phyloP scores from a whole-genome alignment of 2,888 invertebrate genomes.

The Lysandra coridon region DNA sequence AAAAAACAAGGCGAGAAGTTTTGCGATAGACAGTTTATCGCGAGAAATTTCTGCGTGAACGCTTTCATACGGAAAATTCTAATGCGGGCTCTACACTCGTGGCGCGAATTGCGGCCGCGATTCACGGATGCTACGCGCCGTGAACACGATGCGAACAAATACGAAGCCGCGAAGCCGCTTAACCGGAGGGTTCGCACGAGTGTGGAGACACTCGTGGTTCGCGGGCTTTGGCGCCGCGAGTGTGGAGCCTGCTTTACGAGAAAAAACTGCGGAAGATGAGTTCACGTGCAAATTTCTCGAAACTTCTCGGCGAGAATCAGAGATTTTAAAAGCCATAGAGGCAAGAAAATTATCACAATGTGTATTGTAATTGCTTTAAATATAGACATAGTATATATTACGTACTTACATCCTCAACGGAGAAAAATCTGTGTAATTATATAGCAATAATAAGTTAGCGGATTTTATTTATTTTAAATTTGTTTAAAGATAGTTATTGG shows the following conservation, averaged over 20 bases:
- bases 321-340: neutral
- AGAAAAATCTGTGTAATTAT: slow-evolving; percentile 35
- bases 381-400: slow-evolving; percentile 3
- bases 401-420: slow-evolving; percentile 41
- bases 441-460: slow-evolving; percentile 21
- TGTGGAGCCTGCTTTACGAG: too few species aligned
- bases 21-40: neutral
- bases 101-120: too few species aligned
- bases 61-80: neutral
- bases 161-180: too few species aligned
- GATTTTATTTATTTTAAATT: slow-evolving; percentile 33
- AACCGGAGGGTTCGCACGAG: too few species aligned
- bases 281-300: neutral
- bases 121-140: too few species aligned
- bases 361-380: neutral
- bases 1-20: neutral
- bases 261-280: too few species aligned
- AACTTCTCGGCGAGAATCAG: neutral
- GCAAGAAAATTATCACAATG: neutral
- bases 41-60: neutral
- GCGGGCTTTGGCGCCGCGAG: too few species aligned
- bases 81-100: neutral
- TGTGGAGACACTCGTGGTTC: too few species aligned
- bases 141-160: too few species aligned
- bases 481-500: slow-evolving; percentile 38